Conservation (phyloP, 2,113 vertebrate species). For the Hippocampus mohnikei region DNA sequence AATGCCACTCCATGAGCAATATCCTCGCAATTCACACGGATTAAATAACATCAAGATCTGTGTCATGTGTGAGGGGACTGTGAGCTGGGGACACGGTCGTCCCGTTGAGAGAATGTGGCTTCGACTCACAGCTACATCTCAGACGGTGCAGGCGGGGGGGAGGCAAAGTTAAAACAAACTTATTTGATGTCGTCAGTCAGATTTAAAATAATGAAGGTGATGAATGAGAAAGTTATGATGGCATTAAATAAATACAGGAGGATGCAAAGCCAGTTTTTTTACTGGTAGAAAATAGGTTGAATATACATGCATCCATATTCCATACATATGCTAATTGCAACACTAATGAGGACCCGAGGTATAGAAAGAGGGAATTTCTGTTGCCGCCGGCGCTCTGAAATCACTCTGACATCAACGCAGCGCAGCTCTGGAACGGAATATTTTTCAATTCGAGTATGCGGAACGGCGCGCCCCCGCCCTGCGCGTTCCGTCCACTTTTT, state of each 20-base stretch:
- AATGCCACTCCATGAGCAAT: background rate
- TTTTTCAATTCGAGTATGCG: no score
- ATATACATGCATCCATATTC: no score
- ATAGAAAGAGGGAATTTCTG: no score
- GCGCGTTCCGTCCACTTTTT: no score
- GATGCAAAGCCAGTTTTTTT: background rate
- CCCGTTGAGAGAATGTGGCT: background rate
- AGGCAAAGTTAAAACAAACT: background rate
- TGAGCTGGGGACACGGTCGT: slow-evolving; percentile 18
- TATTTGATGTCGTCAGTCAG: background rate
- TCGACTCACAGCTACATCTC: slow-evolving; percentile 10
- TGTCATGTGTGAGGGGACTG: slow-evolving; percentile 37
- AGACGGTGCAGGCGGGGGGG: background rate
- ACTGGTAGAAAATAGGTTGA: background rate
- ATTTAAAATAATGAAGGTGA: background rate
- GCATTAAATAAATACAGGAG: background rate
- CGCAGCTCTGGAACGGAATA: no score
- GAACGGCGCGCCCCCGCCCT: no score
- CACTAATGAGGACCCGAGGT: no score
- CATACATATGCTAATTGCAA: no score
- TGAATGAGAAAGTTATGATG: background rate
- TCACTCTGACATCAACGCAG: no score
- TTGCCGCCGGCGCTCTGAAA: no score
- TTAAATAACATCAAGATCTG: slow-evolving; percentile 30
- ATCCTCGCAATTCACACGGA: slow-evolving; percentile 25